These are phyloP conservation scores for Troides aeacus DNA, from an alignment of 2,888 invertebrate genomes.

Conservation along the genomic window DNA sequence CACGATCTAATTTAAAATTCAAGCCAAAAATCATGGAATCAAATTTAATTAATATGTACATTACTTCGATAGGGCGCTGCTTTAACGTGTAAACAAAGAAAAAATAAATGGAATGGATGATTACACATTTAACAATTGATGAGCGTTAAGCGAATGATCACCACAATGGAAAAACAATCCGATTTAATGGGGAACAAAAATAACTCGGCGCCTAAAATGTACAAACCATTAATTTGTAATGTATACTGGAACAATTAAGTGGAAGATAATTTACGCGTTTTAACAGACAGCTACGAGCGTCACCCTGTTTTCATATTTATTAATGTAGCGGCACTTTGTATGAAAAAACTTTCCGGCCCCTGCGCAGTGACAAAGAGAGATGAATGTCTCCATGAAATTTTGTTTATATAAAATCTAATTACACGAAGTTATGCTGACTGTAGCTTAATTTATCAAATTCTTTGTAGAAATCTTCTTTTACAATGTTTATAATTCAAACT, in stretches of 20 bases:
- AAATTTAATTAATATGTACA: no score
- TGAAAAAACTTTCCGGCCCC: constrained; percentile 8
- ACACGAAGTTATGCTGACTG: no score
- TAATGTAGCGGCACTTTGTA: constrained; percentile 30
- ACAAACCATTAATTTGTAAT: constrained; percentile 57
- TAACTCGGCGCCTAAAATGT: constrained; percentile 53
- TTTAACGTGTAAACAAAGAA: neutral
- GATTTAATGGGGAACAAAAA: constrained; percentile 55
- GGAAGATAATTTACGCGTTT: constrained; percentile 45
- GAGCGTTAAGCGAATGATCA: constrained; percentile 28
- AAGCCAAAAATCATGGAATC: no score
- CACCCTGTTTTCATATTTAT: constrained; percentile 14
- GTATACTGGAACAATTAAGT: constrained; percentile 49
- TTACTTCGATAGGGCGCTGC: no score
- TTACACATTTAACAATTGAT: constrained; percentile 22
- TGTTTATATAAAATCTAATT: no score
- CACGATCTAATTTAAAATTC: no score
- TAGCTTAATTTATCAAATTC: no score
- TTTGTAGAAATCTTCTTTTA: no score
- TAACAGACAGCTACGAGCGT: constrained; percentile 16
- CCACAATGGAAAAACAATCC: constrained; percentile 44
- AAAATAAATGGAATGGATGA: constrained; percentile 13
- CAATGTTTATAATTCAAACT: no score
- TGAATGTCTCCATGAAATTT: constrained; percentile 5
- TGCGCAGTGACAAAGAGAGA: constrained; percentile 5